phyloP scores from a whole-genome alignment of 2,888 invertebrate species.

The Exocentrus adspersus region DNA sequence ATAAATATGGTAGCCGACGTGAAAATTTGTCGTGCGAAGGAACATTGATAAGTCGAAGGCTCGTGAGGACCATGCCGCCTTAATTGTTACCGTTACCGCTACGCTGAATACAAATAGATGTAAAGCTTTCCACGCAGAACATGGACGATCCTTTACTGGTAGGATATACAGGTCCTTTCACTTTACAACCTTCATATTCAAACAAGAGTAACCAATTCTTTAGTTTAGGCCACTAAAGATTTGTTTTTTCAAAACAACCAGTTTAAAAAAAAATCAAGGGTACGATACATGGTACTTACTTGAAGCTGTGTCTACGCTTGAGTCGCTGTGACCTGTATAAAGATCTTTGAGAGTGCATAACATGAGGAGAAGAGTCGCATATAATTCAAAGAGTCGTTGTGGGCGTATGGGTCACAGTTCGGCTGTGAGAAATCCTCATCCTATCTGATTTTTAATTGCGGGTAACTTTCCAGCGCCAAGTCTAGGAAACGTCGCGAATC shows the following conservation, averaged over 20 bases:
- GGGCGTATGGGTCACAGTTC: constrained; percentile 43
- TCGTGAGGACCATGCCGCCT: constrained; percentile 25
- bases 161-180: background rate
- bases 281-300: background rate
- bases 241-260: no score
- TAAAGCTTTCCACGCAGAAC: constrained; percentile 22
- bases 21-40: constrained; percentile 22
- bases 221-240: no score
- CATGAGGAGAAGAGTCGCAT: constrained; percentile 17
- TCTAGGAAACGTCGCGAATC: background rate
- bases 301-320: background rate
- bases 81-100: constrained; percentile 35
- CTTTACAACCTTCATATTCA: no score
- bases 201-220: no score
- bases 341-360: background rate
- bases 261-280: no score
- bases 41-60: constrained; percentile 21
- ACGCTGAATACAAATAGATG: constrained; percentile 33
- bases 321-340: background rate
- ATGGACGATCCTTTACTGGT: constrained; percentile 17
- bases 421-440: constrained; percentile 39
- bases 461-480: background rate
- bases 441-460: constrained; percentile 11
- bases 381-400: constrained; percentile 28
- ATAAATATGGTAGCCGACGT: constrained; percentile 3